Evolutionary conservation across 2,888 invertebrate genomes (phyloP), one percentile per base, ranked within the genome.

Genomic region (Chrysodeixis includens): DNA sequence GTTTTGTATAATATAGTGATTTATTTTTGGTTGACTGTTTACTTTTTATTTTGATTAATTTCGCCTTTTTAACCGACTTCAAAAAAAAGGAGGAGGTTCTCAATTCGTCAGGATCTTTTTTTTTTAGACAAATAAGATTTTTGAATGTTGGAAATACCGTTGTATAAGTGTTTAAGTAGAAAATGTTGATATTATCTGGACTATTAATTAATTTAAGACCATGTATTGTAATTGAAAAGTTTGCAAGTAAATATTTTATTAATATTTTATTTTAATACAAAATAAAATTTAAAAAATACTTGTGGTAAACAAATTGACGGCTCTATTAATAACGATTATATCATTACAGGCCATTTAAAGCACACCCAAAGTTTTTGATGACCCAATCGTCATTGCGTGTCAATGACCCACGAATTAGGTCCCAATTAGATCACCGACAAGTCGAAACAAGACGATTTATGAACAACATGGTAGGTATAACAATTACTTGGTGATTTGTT

Each of bases 391-490:
- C 20, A 49, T 49, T 49, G 12, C 10, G 46, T 49, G 46, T 49
- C 18, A 49, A 3, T 46, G 46, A 49, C 18, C 46, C 9, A 18
- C 20, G 16, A 49, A 49, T 49, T 49, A 49, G 46, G 46, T 20
- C 46, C 20, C 18, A 49, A 49, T 49, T 49, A 20, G 46, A 49
- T 20, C 46, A 49, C 18, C 18, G 46, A 18, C 46, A 49, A 18
- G 46, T 18, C 20, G 20, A 20, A 49, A 49, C 46, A 18, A 49
- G 46, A 9, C n/a, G 6, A 40, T 40, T 40, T n/a, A n/a, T n/a
- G 40, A 40, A 40, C n/a, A 40, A 40, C n/a, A n/a, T 26, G 26
- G 3, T n/a, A 40, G 40, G 40, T 40, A 40, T 14, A 40, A 12
- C n/a, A 40, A 40, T n/a, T 5, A 40, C n/a, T n/a, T n/a, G 4